A percentile compares a stretch with the other conserved stretches of the same genome.
phyloP scores from a whole-genome alignment of 2,113 vertebrate genomes.

The Oncorhynchus clarkii region DNA sequence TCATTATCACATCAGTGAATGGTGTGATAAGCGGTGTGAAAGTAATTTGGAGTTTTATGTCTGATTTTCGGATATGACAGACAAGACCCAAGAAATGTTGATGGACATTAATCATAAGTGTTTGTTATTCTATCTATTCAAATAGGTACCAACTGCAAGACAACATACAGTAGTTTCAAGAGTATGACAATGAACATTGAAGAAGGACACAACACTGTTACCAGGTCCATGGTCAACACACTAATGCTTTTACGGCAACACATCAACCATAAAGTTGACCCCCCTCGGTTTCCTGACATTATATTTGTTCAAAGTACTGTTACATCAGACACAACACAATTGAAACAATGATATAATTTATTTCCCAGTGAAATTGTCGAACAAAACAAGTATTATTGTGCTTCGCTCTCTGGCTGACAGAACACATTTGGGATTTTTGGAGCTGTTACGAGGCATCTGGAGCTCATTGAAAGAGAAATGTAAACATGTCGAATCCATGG shows the following conservation, averaged over 20 bases:
- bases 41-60: neutral
- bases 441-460: conserved; percentile 9
- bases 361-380: conserved; percentile 5
- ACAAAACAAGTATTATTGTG: neutral
- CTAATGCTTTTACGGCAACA: too few relatives aligned
- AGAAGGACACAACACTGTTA: neutral
- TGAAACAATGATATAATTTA: neutral
- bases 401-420: neutral
- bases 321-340: neutral
- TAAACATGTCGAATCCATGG: conserved; percentile 11
- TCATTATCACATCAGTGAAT: too few relatives aligned
- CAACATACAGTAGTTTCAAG: neutral
- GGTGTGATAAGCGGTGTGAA: neutral
- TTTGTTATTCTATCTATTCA: too few relatives aligned
- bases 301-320: neutral
- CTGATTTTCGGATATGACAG: too few relatives aligned
- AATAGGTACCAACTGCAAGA: too few relatives aligned
- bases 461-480: conserved; percentile 10
- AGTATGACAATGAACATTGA: neutral
- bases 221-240: too few relatives aligned
- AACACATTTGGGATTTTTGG: neutral
- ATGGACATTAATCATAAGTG: too few relatives aligned
- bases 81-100: too few relatives aligned
- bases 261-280: neutral
- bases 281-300: neutral